Percentiles rank a stretch among this genome's conserved stretches.
Conservation (phyloP, 1,140 invertebrate genomes). For the Brachionus sp. region DNA sequence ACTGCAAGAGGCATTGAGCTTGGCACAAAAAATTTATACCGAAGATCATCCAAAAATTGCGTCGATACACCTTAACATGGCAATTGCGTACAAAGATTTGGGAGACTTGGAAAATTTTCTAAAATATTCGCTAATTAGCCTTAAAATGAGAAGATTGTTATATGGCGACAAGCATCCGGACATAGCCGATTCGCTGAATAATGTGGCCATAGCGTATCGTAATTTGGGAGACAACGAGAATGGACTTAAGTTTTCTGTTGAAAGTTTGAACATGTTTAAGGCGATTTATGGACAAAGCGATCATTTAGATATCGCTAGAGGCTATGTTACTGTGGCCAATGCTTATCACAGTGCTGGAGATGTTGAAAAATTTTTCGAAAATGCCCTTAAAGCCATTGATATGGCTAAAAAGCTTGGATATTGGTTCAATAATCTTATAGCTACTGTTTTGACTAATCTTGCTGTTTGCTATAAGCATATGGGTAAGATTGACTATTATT, state of each 20-base stretch:
- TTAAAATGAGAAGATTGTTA: background rate
- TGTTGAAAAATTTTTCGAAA: background rate
- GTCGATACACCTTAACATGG: background rate
- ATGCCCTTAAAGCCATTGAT: background rate
- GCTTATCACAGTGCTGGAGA: background rate
- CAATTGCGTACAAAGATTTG: slow-evolving; percentile 8
- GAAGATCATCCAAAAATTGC: background rate
- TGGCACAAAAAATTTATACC: background rate
- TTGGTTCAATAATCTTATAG: background rate
- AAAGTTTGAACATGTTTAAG: background rate
- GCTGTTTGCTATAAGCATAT: background rate
- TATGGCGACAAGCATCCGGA: background rate
- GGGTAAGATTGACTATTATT: background rate
- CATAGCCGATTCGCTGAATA: background rate
- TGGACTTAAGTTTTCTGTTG: background rate
- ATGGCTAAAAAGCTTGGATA: background rate
- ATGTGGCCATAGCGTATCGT: background rate
- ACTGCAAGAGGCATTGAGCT: background rate
- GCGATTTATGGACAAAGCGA: background rate
- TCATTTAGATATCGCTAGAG: background rate
- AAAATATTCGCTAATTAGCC: background rate
- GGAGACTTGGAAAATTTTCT: background rate
- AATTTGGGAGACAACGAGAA: background rate
- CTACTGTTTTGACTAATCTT: background rate
- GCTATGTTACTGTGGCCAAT: background rate